Evolutionary conservation across 2,113 vertebrate species (phyloP).

Genomic region (Sinocyclocheilus maitianheensis): DNA sequence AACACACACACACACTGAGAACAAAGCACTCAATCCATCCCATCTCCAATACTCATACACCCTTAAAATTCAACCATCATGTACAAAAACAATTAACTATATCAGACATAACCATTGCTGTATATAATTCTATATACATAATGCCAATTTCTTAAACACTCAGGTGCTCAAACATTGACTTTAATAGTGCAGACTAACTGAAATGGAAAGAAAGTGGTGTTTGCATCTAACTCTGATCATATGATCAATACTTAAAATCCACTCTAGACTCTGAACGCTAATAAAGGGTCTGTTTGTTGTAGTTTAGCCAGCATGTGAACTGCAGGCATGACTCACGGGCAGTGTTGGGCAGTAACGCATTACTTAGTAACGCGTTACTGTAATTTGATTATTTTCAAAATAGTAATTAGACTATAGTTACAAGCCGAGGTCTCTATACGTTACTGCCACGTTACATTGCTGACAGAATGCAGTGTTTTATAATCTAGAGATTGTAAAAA

Average conservation of each 20-base stretch:
- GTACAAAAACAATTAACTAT: background rate
- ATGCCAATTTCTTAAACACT: background rate
- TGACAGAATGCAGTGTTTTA: too few species aligned
- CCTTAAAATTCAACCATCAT: conserved; percentile 24
- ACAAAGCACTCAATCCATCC: background rate
- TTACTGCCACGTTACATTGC: too few species aligned
- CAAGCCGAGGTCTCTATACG: too few species aligned
- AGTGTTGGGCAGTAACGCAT: too few species aligned
- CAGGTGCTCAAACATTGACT: background rate
- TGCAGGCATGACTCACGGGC: background rate
- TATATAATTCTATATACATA: background rate
- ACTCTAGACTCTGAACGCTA: background rate
- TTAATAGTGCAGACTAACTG: background rate
- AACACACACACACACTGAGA: conserved; percentile 37
- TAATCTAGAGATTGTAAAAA: too few species aligned
- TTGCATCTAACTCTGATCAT: background rate
- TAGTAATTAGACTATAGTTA: too few species aligned
- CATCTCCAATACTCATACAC: background rate
- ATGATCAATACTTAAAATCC: background rate
- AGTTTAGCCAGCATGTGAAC: background rate
- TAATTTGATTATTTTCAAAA: too few species aligned
- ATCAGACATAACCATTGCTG: background rate
- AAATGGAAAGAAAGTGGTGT: background rate
- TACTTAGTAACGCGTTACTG: too few species aligned
- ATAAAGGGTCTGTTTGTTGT: background rate